Evolutionary conservation across 2,888 invertebrate species (phyloP), one percentile per base, ranked within the genome.

Genomic region (Ochropacha duplaris): DNA sequence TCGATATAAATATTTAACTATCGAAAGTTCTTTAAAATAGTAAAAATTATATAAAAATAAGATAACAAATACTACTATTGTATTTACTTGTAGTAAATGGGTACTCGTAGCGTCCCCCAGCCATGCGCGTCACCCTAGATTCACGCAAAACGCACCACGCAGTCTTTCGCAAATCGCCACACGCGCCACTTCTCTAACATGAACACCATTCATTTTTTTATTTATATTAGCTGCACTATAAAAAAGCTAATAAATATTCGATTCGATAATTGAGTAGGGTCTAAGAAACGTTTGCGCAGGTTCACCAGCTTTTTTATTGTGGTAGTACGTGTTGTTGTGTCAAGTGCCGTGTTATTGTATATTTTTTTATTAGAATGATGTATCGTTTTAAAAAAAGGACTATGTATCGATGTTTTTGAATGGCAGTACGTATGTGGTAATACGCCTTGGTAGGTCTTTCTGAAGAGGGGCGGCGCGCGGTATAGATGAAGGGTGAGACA

Each of bases 401-500:
- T 58, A 73, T 72, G 77, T 78, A 77, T 79, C 69, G 77, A 80
- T 81, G 76, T 74, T 83, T 84, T 81, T 76, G 66, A 82, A 69
- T 71, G 68, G 72, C 61, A 65, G 66, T 65, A 62, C 62, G 65
- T 78, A 77, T 81, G 79, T 81, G 76, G 72, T 78, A 74, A 78
- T 67, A 68, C 67, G 65, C 62, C 63, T 66, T 65, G 64, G 64
- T 67, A 61, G 58, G 58, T 59, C 64, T 59, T 60, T 70, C 66
- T 68, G 71, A 66, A 70, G 76, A 83, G 80, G 83, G 86, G 83
- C 71, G 77, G 74, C 63, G 66, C 31, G 66, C 65, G 72, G 59
- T 67, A 74, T 81, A 86, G 78, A 92, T 92, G 92, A 92, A 92
- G 90, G 91, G 92, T 92, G 83, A 91, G 90, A 72, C 57, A 67